A percentile compares a stretch with the other conserved stretches of the same genome.
Conservation (phyloP, 2,888 invertebrate genomes). For the Malacosoma neustria region DNA sequence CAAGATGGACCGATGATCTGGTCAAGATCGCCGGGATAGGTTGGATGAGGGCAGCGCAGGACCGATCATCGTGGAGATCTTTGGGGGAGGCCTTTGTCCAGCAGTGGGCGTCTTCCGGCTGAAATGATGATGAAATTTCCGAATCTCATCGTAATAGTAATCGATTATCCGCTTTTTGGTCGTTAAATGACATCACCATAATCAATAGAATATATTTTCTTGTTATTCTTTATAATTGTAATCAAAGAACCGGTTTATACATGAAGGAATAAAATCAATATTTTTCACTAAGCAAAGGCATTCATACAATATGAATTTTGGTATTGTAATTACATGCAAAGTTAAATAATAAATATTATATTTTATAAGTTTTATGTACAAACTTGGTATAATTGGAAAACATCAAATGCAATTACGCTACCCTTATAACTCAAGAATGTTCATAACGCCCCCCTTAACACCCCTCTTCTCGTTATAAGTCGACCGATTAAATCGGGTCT, state of each 20-base stretch:
- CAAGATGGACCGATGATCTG: no score
- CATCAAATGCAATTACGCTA: slow-evolving; percentile 54
- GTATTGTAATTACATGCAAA: not conserved
- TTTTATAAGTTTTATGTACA: not conserved
- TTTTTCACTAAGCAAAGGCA: not conserved
- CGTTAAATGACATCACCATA: not conserved
- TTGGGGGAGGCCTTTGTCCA: no score
- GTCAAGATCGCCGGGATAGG: no score
- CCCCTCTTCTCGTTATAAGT: slow-evolving; percentile 49
- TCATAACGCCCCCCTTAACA: slow-evolving; percentile 45
- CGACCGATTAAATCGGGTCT: slow-evolving; percentile 61
- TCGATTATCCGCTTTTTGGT: not conserved
- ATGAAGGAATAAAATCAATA: not conserved
- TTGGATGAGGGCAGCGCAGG: no score
- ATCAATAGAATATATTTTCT: not conserved
- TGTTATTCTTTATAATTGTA: not conserved
- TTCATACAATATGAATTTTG: not conserved
- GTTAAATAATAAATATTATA: not conserved
- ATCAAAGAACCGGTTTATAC: not conserved
- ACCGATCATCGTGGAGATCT: no score
- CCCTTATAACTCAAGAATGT: slow-evolving; percentile 61
- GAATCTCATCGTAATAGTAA: not conserved
- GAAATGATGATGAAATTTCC: no score
- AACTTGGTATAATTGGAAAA: slow-evolving; percentile 23
- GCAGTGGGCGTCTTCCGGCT: no score